Base-by-base conservation (phyloP, 2,797 vertebrate genomes). In the Microtus agrestis region DNA sequence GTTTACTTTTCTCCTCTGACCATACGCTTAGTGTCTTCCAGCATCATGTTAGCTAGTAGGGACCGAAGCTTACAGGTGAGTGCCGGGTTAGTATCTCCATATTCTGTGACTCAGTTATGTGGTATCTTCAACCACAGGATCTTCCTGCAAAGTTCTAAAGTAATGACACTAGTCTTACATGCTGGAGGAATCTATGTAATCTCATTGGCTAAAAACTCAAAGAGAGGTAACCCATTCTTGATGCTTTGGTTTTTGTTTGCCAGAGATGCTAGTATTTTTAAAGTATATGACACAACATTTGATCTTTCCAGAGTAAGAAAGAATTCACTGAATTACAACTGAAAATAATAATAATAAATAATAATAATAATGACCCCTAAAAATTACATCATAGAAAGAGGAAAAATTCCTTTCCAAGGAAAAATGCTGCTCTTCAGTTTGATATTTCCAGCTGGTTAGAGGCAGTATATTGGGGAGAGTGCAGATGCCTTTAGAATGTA, bases 291-390 rank as follows among this genome's bases (percentile, higher is more conserved):
- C 31, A 48, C 1, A 85, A 67, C 19, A 67, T 48, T 67, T 48
- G 17, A 67, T 46, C 11, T 95, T 95, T 96, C 94, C 79, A 95
- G 71, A 80, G 40, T 23, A 80, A 27, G 78, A 93, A 96, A 91
- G 34, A 40, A 73, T 89, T 46, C 51, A 79, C 88, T 81, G 76
- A 95, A 91, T 95, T 87, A 93, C 11, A 93, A 96, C 31, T 79
- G 80, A 95, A 69, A 96, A 96, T 96, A 14, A 67, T 34, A 63
- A 63, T 37, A 56, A n/a, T n/a, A 54, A 93, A 92, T 59, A 91
- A 92, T 74, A n/a, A 93, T 34, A 94, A 96, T 48, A 14, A 94
- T 84, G 63, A 84, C 31, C 82, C 71, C 82, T 92, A 48, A 94
- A 96, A 95, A 73, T 15, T 51, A 84, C 59, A 95, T 95, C 91